Conservation (phyloP, 1,140 invertebrate genomes). For the Neotoxoptera formosana region DNA sequence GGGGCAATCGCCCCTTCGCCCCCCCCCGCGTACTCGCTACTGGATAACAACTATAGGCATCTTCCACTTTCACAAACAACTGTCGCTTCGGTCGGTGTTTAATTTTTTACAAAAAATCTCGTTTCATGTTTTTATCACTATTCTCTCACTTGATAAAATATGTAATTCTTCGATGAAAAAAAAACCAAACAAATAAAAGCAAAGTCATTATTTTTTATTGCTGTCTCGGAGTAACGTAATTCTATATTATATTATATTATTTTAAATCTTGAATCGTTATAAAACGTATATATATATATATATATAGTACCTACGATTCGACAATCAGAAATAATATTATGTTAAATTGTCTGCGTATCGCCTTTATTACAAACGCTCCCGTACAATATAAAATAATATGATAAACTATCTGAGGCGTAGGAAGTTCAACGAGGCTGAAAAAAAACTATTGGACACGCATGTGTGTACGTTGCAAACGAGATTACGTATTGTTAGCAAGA, state of each 20-base stretch:
- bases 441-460: slow-evolving; percentile 4
- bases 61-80: not conserved
- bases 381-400: not conserved
- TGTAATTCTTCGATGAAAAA: not conserved
- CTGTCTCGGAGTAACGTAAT: not conserved
- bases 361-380: not conserved
- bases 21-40: too few relatives aligned
- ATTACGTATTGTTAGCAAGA: not conserved
- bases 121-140: not conserved
- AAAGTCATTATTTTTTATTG: not conserved
- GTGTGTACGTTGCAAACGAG: not conserved
- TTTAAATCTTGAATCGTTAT: not conserved
- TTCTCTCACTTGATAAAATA: not conserved
- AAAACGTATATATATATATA: too few relatives aligned
- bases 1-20: too few relatives aligned
- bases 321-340: not conserved
- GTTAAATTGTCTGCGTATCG: not conserved
- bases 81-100: too few relatives aligned
- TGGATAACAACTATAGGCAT: not conserved
- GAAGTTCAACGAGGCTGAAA: slow-evolving; percentile 26
- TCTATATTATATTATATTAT: not conserved
- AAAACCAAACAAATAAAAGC: not conserved
- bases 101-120: not conserved
- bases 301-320: not conserved
- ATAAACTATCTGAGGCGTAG: not conserved